These are phyloP conservation scores for Triplophysa rosa DNA, from an alignment of 2,113 vertebrate genomes.

Conservation along the genomic window DNA sequence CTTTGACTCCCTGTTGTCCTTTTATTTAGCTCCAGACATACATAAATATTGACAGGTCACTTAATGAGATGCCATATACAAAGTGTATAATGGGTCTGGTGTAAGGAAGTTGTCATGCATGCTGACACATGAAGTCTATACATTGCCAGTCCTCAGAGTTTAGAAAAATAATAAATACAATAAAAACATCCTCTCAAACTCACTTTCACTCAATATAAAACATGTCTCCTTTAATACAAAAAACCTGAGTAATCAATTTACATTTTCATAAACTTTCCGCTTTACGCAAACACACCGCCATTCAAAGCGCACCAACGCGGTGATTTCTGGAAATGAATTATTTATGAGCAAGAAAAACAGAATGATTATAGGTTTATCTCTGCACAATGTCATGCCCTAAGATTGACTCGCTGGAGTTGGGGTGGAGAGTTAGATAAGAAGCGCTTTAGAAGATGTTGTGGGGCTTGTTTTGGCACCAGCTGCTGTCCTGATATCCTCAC, in stretches of 20 bases:
- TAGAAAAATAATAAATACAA: not conserved
- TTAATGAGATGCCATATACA: slow-evolving; percentile 13
- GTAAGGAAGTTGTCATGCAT: slow-evolving; percentile 8
- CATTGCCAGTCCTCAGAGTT: not conserved
- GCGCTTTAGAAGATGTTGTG: slow-evolving; percentile 31
- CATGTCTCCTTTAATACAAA: not conserved
- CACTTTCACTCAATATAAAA: not conserved
- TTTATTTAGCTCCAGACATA: not conserved
- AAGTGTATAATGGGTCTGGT: slow-evolving; percentile 18
- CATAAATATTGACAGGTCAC: slow-evolving; percentile 21
- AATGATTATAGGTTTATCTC: slow-evolving; percentile 30
- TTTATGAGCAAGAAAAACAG: slow-evolving; percentile 46
- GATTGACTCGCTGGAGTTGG: slow-evolving; percentile 11
- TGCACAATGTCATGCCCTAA: slow-evolving; percentile 6
- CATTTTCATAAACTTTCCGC: not conserved
- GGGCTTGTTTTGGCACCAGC: slow-evolving; percentile 25
- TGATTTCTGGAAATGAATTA: slow-evolving; percentile 45
- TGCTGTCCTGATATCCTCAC: slow-evolving; percentile 30
- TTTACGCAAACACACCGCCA: slow-evolving; percentile 9
- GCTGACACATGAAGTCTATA: slow-evolving; percentile 31
- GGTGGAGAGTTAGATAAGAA: slow-evolving; percentile 27
- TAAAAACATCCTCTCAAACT: not conserved
- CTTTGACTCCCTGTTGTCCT: not conserved
- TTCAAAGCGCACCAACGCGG: slow-evolving; percentile 30
- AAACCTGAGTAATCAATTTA: not conserved